Evolutionary conservation across 2,888 invertebrate genomes (phyloP).

Genomic region (Acholoe squamosa): DNA sequence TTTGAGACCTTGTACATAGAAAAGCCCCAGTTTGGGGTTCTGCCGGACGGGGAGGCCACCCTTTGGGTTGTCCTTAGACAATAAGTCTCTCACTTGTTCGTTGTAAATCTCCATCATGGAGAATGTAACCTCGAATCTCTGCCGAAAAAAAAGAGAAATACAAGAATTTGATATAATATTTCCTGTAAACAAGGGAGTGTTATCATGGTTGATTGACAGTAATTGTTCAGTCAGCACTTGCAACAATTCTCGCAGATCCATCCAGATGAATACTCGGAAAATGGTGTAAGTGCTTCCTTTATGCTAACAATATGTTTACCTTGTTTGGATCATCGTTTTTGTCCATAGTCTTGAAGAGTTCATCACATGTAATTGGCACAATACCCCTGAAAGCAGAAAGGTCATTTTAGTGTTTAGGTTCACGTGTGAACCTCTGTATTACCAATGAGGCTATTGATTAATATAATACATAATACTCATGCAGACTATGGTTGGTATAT

Average conservation of each 20-base stretch:
- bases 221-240: too few species aligned
- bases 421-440: too few species aligned
- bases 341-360: slow-evolving; percentile 82
- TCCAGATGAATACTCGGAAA: too few species aligned
- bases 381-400: slow-evolving; percentile 79
- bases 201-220: too few species aligned
- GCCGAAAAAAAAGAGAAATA: slow-evolving; percentile 55
- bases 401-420: not conserved
- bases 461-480: too few species aligned
- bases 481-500: too few species aligned
- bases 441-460: too few species aligned
- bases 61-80: slow-evolving; percentile 82
- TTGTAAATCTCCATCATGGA: slow-evolving; percentile 84
- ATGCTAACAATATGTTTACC: slow-evolving; percentile 68
- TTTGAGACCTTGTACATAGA: slow-evolving; percentile 83
- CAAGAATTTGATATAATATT: too few species aligned
- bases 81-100: slow-evolving; percentile 83
- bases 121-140: slow-evolving; percentile 83
- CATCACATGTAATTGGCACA: slow-evolving; percentile 83
- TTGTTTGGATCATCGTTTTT: slow-evolving; percentile 76
- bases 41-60: slow-evolving; percentile 82
- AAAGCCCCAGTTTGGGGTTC: slow-evolving; percentile 82
- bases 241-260: too few species aligned
- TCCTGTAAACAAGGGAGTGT: too few species aligned
- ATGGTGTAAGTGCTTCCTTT: too few species aligned